Conservation (phyloP, 2,113 vertebrate genomes). For the Prochilodus magdalenae region DNA sequence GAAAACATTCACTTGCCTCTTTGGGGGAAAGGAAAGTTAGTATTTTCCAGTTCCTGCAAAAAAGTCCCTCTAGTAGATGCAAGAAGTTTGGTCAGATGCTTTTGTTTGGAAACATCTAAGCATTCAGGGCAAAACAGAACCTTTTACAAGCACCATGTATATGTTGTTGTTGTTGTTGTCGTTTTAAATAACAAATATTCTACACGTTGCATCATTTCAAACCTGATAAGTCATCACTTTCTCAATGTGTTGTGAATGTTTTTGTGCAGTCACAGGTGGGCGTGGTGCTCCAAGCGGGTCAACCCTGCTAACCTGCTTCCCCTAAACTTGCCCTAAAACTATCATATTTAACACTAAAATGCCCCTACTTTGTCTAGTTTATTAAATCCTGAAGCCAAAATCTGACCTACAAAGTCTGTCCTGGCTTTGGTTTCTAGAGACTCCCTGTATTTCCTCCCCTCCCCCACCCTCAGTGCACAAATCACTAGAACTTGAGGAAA, state of each 20-base stretch:
- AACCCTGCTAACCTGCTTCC: neutral
- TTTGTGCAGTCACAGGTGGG: neutral
- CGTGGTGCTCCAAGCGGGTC: neutral
- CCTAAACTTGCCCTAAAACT: neutral
- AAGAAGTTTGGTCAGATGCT: too few relatives aligned
- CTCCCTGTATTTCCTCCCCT: neutral
- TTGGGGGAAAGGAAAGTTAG: too few relatives aligned
- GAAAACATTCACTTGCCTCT: too few relatives aligned
- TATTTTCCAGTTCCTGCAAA: too few relatives aligned
- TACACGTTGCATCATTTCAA: too few relatives aligned
- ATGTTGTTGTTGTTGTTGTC: too few relatives aligned
- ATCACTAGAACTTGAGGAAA: constrained; percentile 20
- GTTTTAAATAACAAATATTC: too few relatives aligned
- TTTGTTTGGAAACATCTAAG: too few relatives aligned
- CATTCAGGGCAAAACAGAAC: too few relatives aligned
- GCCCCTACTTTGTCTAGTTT: neutral
- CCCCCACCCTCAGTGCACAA: constrained; percentile 26
- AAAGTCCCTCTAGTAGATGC: too few relatives aligned
- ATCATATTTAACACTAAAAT: neutral
- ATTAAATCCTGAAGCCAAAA: neutral
- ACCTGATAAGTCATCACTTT: neutral
- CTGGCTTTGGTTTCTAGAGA: neutral
- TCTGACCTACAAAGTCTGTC: neutral
- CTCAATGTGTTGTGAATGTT: neutral
- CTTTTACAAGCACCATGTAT: too few relatives aligned